These are phyloP conservation scores for Monochamus alternatus DNA, from an alignment of 2,888 invertebrate species.

Conservation along the genomic window DNA sequence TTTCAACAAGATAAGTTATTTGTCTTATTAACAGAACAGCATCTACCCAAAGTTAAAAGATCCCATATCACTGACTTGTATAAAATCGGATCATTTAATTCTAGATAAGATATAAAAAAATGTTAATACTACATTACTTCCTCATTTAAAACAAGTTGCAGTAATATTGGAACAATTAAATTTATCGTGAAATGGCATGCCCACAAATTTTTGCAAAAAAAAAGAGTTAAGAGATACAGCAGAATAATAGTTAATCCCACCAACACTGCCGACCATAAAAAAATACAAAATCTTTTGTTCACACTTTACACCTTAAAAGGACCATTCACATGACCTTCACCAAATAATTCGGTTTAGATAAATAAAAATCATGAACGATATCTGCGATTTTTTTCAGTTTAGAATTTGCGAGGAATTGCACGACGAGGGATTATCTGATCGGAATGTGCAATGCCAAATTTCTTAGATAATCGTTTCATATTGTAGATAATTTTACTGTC, in stretches of 20 bases:
- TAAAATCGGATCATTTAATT: no score
- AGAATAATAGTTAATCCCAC: slow-evolving; percentile 10
- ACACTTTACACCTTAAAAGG: slow-evolving; percentile 23
- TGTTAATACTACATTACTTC: not conserved
- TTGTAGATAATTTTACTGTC: no score
- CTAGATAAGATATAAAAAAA: no score
- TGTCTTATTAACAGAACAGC: no score
- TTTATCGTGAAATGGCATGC: slow-evolving; percentile 8
- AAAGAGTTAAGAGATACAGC: slow-evolving; percentile 7
- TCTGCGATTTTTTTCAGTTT: not conserved
- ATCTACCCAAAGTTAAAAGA: no score
- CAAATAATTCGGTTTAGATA: slow-evolving; percentile 15
- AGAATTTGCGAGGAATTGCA: not conserved
- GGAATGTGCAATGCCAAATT: not conserved
- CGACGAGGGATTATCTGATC: not conserved
- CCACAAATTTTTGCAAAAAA: slow-evolving; percentile 2
- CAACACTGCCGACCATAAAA: slow-evolving; percentile 16
- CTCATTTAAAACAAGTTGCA: not conserved
- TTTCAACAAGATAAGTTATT: no score
- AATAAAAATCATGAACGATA: slow-evolving; percentile 22
- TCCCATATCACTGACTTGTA: no score
- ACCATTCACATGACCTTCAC: slow-evolving; percentile 32
- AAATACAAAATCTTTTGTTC: slow-evolving; percentile 32
- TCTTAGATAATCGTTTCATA: no score
- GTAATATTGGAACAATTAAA: not conserved